These are phyloP conservation scores for Anoncus sp. DNA, from an alignment of 2,888 invertebrate genomes.

Conservation along the genomic window DNA sequence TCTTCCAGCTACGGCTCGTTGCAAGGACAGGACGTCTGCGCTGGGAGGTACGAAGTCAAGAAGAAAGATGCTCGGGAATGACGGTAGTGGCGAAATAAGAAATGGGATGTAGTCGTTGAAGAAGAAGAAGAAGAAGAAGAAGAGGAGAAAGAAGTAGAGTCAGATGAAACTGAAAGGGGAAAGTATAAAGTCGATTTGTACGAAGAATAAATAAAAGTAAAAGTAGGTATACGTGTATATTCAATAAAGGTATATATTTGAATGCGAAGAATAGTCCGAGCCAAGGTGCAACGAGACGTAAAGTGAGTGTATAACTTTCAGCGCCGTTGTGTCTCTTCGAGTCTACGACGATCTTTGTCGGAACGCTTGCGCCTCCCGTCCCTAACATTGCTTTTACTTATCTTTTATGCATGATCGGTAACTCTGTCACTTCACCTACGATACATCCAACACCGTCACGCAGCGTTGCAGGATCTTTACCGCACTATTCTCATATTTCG, in stretches of 20 bases:
- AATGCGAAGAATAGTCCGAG: slow-evolving; percentile 13
- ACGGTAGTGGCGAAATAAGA: slow-evolving; percentile 54
- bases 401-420: slow-evolving; percentile 79
- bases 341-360: slow-evolving; percentile 18
- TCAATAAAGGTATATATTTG: not conserved
- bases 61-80: slow-evolving; percentile 41
- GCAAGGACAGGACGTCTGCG: slow-evolving; percentile 23
- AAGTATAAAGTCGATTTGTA: slow-evolving; percentile 47
- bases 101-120: slow-evolving; percentile 34
- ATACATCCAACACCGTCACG: slow-evolving; percentile 11
- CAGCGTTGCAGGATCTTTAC: slow-evolving; percentile 40
- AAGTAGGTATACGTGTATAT: slow-evolving; percentile 9
- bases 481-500: slow-evolving; percentile 74
- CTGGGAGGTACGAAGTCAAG: slow-evolving; percentile 32
- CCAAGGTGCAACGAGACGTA: slow-evolving; percentile 42
- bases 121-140: not conserved
- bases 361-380: slow-evolving; percentile 27
- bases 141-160: not conserved
- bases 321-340: slow-evolving; percentile 31
- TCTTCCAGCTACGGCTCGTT: slow-evolving; percentile 13
- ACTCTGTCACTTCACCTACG: slow-evolving; percentile 52
- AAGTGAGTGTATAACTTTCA: slow-evolving; percentile 60
- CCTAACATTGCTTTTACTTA: slow-evolving; percentile 68
- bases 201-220: slow-evolving; percentile 54
- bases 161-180: slow-evolving; percentile 31